Evolutionary conservation across 2,797 vertebrate genomes (phyloP).

Genomic region (Acipenser transmontanus): DNA sequence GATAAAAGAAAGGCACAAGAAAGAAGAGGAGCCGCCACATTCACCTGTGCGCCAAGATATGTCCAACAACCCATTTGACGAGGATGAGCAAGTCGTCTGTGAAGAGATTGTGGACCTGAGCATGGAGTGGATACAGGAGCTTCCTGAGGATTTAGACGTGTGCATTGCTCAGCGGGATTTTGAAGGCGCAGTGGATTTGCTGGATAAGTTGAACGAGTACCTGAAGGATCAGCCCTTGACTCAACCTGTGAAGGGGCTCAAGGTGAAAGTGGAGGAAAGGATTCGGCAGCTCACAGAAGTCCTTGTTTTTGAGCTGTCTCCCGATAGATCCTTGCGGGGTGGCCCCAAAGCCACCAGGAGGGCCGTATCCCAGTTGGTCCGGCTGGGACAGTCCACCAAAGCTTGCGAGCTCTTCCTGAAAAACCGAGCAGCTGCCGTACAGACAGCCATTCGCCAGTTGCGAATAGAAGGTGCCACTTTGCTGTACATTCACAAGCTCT

Average conservation of each 20-base stretch:
- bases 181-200: constrained; percentile 88
- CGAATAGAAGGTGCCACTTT: constrained; percentile 93
- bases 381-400: constrained; percentile 92
- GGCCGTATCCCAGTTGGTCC: constrained; percentile 89
- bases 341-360: constrained; percentile 86
- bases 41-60: constrained; percentile 56
- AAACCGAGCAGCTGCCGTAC: constrained; percentile 85
- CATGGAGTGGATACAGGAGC: constrained; percentile 91
- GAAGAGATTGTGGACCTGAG: constrained; percentile 77
- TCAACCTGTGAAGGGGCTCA: constrained; percentile 75
- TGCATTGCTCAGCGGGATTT: constrained; percentile 97
- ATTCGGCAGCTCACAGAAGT: constrained; percentile 89
- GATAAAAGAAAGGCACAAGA: constrained; percentile 71
- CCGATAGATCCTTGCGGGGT: constrained; percentile 82
- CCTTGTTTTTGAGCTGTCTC: constrained; percentile 90
- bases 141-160: constrained; percentile 91
- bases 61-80: constrained; percentile 77
- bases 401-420: constrained; percentile 90
- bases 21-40: constrained; percentile 69
- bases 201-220: constrained; percentile 86
- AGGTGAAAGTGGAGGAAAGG: constrained; percentile 77
- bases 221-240: constrained; percentile 75
- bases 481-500: constrained; percentile 96
- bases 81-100: constrained; percentile 36
- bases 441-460: constrained; percentile 88